A percentile compares a stretch with the other conserved stretches of the same genome.
These are phyloP conservation scores for Tetragonula carbonaria DNA, from an alignment of 2,888 invertebrate genomes.

Conservation along the genomic window DNA sequence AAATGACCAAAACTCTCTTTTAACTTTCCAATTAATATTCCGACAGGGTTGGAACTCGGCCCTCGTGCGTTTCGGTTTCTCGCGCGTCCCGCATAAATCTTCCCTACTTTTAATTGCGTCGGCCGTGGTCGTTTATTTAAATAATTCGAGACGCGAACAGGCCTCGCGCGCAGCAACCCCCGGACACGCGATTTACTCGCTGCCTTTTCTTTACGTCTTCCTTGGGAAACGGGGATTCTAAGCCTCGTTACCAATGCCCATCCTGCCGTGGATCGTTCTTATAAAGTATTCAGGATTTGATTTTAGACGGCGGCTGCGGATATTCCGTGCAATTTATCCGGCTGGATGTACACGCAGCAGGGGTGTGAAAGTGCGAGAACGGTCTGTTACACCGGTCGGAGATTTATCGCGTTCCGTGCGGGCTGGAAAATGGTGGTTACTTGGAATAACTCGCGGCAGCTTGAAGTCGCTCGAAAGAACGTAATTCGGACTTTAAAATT, in stretches of 20 bases:
- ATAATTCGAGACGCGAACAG: conserved; percentile 74
- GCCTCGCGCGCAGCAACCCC: conserved; percentile 12
- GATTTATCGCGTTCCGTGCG: conserved; percentile 20
- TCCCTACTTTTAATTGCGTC: conserved; percentile 78
- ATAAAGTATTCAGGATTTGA: conserved; percentile 58
- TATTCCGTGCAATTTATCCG: conserved; percentile 35
- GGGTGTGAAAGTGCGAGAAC: neutral
- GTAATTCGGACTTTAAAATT: too few relatives aligned
- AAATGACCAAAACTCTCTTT: conserved; percentile 70
- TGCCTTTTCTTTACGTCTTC: neutral
- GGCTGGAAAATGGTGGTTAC: neutral
- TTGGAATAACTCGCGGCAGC: neutral
- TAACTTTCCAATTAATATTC: conserved; percentile 79
- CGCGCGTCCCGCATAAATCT: conserved; percentile 74
- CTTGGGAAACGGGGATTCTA: neutral
- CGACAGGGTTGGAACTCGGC: conserved; percentile 51
- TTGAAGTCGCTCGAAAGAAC: too few relatives aligned
- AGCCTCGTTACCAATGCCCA: conserved; percentile 42
- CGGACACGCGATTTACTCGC: conserved; percentile 50
- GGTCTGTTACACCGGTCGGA: neutral
- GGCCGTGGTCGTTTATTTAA: conserved; percentile 75
- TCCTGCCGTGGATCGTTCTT: conserved; percentile 43
- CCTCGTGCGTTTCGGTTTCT: conserved; percentile 47
- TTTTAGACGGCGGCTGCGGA: conserved; percentile 21
- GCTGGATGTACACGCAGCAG: conserved; percentile 15